phyloP scores from a whole-genome alignment of 2,888 invertebrate genomes.

The Osmoderma eremita region DNA sequence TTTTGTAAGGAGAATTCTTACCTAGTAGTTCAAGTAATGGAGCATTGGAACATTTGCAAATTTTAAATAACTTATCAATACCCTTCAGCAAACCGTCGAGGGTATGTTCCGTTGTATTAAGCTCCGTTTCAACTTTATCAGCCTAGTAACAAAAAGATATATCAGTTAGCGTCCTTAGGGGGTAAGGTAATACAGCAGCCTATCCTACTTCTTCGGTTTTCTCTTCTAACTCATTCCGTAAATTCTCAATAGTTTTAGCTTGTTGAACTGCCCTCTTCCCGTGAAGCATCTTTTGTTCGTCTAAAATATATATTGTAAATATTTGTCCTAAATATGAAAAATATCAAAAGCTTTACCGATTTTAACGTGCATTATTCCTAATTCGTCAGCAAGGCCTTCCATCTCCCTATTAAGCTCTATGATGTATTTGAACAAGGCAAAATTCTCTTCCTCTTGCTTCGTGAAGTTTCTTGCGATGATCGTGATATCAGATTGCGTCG shows the following conservation, averaged over 20 bases:
- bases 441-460: slow-evolving; percentile 90
- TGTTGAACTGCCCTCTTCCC: slow-evolving; percentile 70
- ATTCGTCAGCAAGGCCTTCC: slow-evolving; percentile 76
- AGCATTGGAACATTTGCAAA: slow-evolving; percentile 77
- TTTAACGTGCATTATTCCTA: slow-evolving; percentile 70
- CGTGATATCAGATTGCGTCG: slow-evolving; percentile 74
- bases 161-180: neutral
- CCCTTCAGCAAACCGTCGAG: slow-evolving; percentile 62
- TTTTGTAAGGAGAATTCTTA: slow-evolving; percentile 43
- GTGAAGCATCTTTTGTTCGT: slow-evolving; percentile 70
- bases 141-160: slow-evolving; percentile 51
- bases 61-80: slow-evolving; percentile 68
- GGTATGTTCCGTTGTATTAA: slow-evolving; percentile 54
- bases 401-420: slow-evolving; percentile 89
- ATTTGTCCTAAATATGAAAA: neutral
- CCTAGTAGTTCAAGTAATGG: slow-evolving; percentile 77
- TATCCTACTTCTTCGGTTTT: slow-evolving; percentile 63
- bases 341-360: slow-evolving; percentile 66
- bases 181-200: no score
- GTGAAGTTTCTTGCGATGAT: slow-evolving; percentile 78
- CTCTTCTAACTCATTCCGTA: slow-evolving; percentile 66
- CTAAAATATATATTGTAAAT: slow-evolving; percentile 56
- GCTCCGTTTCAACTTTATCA: slow-evolving; percentile 52
- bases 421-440: slow-evolving; percentile 90
- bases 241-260: slow-evolving; percentile 68